Conservation (phyloP, 2,113 vertebrate genomes). For the Mixornis gularis region DNA sequence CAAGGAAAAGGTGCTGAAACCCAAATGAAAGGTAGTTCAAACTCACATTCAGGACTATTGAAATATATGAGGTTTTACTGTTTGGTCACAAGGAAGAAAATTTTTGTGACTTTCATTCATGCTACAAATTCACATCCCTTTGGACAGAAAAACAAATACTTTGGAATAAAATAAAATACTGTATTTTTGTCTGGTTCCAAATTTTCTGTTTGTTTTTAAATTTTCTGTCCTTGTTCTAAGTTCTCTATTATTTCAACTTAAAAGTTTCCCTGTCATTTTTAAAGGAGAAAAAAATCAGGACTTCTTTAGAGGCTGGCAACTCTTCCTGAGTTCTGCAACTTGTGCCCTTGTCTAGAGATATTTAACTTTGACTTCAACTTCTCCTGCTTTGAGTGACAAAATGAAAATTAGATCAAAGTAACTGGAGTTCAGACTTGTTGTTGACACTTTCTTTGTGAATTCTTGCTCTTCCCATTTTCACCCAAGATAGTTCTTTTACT, state of each 20-base stretch:
- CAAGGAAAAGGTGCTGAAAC: not conserved
- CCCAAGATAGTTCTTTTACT: not conserved
- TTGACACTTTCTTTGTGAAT: not conserved
- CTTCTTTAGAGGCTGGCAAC: not conserved
- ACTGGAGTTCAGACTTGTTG: not conserved
- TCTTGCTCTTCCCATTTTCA: not conserved
- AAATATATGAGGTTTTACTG: not conserved
- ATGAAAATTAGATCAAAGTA: conserved; percentile 11
- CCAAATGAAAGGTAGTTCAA: not conserved
- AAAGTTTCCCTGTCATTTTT: not conserved
- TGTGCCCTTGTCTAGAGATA: not conserved
- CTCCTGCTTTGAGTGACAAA: not conserved
- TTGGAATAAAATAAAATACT: not conserved
- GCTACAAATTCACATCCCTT: not conserved
- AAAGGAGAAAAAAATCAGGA: not conserved
- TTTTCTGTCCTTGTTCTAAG: not conserved
- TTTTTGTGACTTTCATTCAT: not conserved
- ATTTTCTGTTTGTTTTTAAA: not conserved
- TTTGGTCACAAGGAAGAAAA: not conserved
- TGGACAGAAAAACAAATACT: not conserved
- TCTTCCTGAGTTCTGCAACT: not conserved
- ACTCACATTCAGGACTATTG: not conserved
- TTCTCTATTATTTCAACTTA: not conserved
- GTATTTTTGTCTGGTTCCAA: not conserved
- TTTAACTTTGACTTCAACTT: not conserved